Conservation (phyloP, 2,888 invertebrate species). For the Cosmia pyralina region DNA sequence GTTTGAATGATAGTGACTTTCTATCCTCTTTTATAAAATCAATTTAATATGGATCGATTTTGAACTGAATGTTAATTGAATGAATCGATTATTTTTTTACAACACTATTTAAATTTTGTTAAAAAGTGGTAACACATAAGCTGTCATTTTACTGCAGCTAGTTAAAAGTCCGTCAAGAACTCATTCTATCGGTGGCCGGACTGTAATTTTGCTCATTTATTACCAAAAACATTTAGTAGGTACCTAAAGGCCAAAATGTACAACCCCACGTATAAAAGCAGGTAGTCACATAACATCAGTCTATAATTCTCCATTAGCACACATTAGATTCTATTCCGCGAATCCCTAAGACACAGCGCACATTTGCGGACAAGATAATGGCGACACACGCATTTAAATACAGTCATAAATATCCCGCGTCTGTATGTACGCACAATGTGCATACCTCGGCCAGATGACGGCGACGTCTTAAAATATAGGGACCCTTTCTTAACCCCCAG, state of each 20-base stretch:
- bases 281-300: slow-evolving; percentile 2
- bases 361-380: slow-evolving; percentile 63
- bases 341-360: slow-evolving; percentile 59
- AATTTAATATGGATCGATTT: no score
- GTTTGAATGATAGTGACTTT: no score
- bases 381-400: slow-evolving; percentile 67
- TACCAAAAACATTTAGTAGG: background rate
- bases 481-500: slow-evolving; percentile 85
- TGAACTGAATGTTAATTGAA: no score
- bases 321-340: slow-evolving; percentile 46
- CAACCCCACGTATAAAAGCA: background rate
- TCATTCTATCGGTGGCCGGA: no score
- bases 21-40: no score
- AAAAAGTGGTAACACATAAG: no score
- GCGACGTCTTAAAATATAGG: slow-evolving; percentile 88
- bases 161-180: no score
- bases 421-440: slow-evolving; percentile 69
- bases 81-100: no score
- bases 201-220: background rate
- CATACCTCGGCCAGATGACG: slow-evolving; percentile 87
- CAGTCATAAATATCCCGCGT: slow-evolving; percentile 80
- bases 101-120: no score
- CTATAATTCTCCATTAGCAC: slow-evolving; percentile 48
- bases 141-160: no score
- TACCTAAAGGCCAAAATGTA: background rate